Evolutionary conservation across 2,113 vertebrate species (phyloP), one percentile per base, ranked within the genome.

Genomic region (Plectropomus leopardus): DNA sequence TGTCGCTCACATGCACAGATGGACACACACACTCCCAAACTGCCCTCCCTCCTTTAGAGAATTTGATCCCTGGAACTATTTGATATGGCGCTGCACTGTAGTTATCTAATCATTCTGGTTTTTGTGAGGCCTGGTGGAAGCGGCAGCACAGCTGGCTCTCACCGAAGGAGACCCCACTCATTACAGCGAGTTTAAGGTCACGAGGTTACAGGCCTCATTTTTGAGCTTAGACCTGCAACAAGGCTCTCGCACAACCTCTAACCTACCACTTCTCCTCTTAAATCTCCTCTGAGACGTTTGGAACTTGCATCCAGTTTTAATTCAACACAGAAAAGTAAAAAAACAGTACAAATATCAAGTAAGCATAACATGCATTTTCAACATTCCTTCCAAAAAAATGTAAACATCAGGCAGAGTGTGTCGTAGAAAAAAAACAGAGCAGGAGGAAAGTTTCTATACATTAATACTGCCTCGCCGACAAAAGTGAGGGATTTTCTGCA

Each of bases 51-150:
- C 59, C 47, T 83, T 86, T 66, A 13, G 88, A 85, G 90, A 92
- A 93, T 91, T 90, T 93, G 90, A 93, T 91, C 93, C 91, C 89
- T 86, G 74, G 51, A 91, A 92, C 88, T 90, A 89, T 92, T 85
- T 89, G 89, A 92, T 92, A 86, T 80, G 83, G 83, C 82, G 53
- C 83, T 87, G 87, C 87, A 76, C 86, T 82, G 83, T 66, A 88
- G 87, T 91, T 91, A 91, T 93, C 89, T 90, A 89, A 92, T 88
- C 86, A 76, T 68, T 71, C 32, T 1, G 68, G n/a, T 48, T 36
- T 66, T 50, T 44, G 53, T 47, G 80, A 42, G 67, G 70, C 48
- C 67, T 3, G 28, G 26, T 60, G 69, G 83, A 64, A 9, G 76
- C 57, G 11, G 74, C 58, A 11, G 73, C 75, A 76, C 92, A 92